Evolutionary conservation across 1,140 invertebrate species (phyloP), one percentile per base, ranked within the genome.

Genomic region (Cotesia glomerata): DNA sequence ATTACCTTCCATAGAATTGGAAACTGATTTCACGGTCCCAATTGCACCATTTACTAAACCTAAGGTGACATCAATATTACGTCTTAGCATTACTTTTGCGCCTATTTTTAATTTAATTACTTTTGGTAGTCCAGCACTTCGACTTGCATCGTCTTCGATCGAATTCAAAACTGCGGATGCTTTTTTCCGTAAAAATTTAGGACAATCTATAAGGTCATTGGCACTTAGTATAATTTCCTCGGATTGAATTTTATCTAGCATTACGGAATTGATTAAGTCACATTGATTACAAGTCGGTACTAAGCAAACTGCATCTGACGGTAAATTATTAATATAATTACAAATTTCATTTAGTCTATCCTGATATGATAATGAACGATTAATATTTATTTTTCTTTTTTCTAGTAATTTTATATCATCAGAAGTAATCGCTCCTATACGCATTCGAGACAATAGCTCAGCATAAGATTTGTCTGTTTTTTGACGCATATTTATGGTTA

Each of bases 1-100:
- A 26, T 26, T 26, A 3, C 26, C 1, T 2, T 26, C 26, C 0
- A 26, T 26, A 2, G 26, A 26, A 2, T 26, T 26, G 3, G 26
- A 26, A 26, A 26, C 1, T 2, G 26, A 26, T 26, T 26, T 26
- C 3, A 26, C 26, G 1, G 26, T 26, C 1, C 26, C 26, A 26
- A 26, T 26, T 26, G 26, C 26, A 26, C 26, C 26, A 26, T 26
- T 26, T 26, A 26, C 26, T 26, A 26, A 26, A 2, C 26, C 26
- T 2, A 26, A 2, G 1, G 26, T 78, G 26, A 84, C 67, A 74
- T 78, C 61, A 79, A 85, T 81, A 72, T 82, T 82, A 49, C n/a
- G 9, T 26, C 26, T 26, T 2, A 26, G 26, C 26, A 26, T 26
- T 1, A 1, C 1, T 26, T 26, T 26, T 26, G 3, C 26, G 0